Evolutionary conservation across 2,888 invertebrate species (phyloP).

Genomic region (Teleogryllus oceanicus): DNA sequence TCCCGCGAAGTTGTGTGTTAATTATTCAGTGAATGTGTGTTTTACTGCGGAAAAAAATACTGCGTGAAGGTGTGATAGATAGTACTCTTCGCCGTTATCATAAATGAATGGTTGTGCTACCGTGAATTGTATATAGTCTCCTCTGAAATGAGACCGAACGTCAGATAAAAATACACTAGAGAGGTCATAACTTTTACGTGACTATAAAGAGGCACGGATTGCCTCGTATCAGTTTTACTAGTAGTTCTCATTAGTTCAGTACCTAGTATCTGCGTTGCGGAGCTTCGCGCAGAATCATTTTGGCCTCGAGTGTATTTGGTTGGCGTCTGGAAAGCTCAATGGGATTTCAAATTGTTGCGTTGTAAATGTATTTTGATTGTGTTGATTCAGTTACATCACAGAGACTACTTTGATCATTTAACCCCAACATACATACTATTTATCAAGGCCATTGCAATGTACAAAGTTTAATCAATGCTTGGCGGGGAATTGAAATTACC

Average conservation of each 20-base stretch:
- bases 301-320: background rate
- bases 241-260: background rate
- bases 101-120: too few species aligned
- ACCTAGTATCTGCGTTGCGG: background rate
- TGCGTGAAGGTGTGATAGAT: too few species aligned
- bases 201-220: background rate
- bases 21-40: background rate
- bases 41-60: background rate
- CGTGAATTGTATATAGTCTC: too few species aligned
- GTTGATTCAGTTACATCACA: background rate
- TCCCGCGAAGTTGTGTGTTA: background rate
- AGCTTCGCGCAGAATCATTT: background rate
- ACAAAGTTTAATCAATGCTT: background rate
- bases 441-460: background rate
- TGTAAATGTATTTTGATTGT: conserved; percentile 1
- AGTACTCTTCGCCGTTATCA: too few species aligned
- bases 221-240: background rate
- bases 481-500: background rate
- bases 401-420: background rate
- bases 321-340: background rate
- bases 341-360: background rate
- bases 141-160: too few species aligned
- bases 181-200: background rate
- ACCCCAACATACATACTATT: background rate
- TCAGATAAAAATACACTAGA: background rate